Base-by-base conservation (phyloP, 37 sponge, comb jelly and placozoan species). In the Aphrocallistes beatrix region DNA sequence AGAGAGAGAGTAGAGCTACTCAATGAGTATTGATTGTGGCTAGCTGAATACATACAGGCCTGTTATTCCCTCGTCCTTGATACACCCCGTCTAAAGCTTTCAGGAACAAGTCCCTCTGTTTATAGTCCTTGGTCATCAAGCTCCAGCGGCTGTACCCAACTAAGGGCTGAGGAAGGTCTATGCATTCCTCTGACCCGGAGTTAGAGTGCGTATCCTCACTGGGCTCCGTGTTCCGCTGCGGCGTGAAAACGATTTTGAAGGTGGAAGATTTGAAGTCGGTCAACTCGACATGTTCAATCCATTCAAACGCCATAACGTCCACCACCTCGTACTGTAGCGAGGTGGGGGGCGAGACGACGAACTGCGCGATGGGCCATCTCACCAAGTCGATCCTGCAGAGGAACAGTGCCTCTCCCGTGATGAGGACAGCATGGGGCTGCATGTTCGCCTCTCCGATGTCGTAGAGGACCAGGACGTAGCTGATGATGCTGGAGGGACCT, bases 61-160 rank as follows among this genome's bases (percentile, higher is more conserved):
- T 60, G 34, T 60, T 3, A 8, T 60, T 60, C 1, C n/a, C 75
- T 32, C 75, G 8, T 6, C 75, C 75, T 30, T 60, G 75, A 60
- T 30, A 60, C 3, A 60, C 21, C 25, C 75, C 75, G 21, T 60
- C 75, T 3, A 60, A 30, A 25, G 75, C 75, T 19, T 60, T 60
- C 75, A 60, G 10, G 6, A 60, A 13, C 75, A 60, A 25, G n/a
- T 13, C n/a, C 75, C 75, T 60, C 75, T 60, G 75, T 60, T 60
- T 60, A 30, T 60, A 60, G 75, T 60, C 75, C 34, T 60, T 60
- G 3, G 75, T 60, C 75, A 60, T 60, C n/a, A 60, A 60, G 10
- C 75, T 60, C 75, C 75, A 60, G 75, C 75, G 75, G n/a, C 75
- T 32, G 8, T 19, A 13, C 10, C 8, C 8, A 60, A 30, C 75